Base-by-base conservation (phyloP, 1,140 invertebrate genomes). In the Meloidogyne hapla region DNA sequence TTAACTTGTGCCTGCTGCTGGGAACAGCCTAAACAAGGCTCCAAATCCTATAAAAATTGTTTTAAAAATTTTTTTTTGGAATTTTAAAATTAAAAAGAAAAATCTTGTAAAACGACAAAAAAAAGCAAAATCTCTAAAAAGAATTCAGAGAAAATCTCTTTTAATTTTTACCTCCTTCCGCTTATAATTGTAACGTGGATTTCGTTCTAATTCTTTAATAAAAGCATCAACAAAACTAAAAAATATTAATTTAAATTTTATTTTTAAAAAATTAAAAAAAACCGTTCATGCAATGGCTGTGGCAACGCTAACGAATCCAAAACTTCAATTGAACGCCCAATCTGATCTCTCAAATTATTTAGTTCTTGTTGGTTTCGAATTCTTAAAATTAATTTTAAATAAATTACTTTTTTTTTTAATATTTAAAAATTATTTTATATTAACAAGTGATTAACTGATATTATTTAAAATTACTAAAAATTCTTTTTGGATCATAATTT, bases 181-280 rank as follows among this genome's bases (percentile, higher is more conserved):
- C 15, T n/a, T 18, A 33, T 26, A 66, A 26, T 66, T 8, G 38
- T 56, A 45, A 15, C 66, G 21, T 8, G 77, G 77, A 64, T 78
- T 78, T 15, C 18, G 9, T n/a, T 69, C 66, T 0, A 78, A 12
- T 26, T 69, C 61, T 18, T 65, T 9, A 25, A 78, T 9, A 62
- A 78, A 78, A 10, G 26, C 62, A n/a, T 80, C 77, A n/a, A 78
- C 77, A 74, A 78, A 78, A 48, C 71, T 73, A 28, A 45, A 73
- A 28, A 23, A 21, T 13, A 65, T 45, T 18, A 70, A 25, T 28
- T 9, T 28, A 9, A 56, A 64, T 25, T n/a, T 71, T 21, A 62
- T n/a, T 72, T 62, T 18, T 56, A 23, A 38, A 23, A 69, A 40
- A n/a, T n/a, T n/a, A n/a, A n/a, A 40, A 23, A 5, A 3, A 69